phyloP scores from a whole-genome alignment of 2,113 vertebrate species.

The Bostrychus sinensis region DNA sequence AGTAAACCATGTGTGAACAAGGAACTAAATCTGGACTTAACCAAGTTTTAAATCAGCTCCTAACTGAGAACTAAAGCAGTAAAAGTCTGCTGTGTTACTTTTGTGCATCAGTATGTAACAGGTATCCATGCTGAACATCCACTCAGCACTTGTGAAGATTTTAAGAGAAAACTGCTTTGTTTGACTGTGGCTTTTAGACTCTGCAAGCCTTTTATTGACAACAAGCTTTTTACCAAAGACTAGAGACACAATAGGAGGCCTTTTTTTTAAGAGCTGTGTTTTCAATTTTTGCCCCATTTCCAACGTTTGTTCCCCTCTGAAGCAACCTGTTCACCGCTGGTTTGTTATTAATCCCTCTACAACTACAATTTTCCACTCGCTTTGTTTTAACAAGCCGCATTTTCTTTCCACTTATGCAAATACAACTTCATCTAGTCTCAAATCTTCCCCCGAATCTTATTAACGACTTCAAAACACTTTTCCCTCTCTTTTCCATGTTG shows the following conservation, averaged over 20 bases:
- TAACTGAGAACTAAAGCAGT: too few relatives aligned
- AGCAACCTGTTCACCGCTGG: conserved; percentile 61
- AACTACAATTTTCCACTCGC: conserved; percentile 25
- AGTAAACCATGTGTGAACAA: too few relatives aligned
- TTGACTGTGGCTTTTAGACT: too few relatives aligned
- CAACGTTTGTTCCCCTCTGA: conserved; percentile 20
- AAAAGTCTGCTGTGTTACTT: too few relatives aligned
- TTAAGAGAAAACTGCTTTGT: too few relatives aligned
- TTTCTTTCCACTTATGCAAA: conserved; percentile 70
- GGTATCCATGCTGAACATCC: too few relatives aligned
- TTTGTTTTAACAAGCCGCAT: conserved; percentile 43
- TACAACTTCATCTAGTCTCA: conserved; percentile 56
- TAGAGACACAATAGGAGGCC: background rate
- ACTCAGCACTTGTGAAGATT: too few relatives aligned
- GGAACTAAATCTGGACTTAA: too few relatives aligned
- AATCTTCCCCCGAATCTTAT: conserved; percentile 76
- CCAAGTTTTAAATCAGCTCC: too few relatives aligned
- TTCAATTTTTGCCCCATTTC: background rate
- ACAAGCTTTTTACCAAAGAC: background rate
- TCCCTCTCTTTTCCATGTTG: conserved; percentile 44
- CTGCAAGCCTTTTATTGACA: background rate
- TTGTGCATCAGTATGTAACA: too few relatives aligned
- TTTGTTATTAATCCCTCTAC: conserved; percentile 44
- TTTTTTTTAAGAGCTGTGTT: background rate
- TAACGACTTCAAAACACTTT: conserved; percentile 76